Base-by-base conservation (phyloP, 1,140 invertebrate genomes). In the Archegozetes longisetosus region DNA sequence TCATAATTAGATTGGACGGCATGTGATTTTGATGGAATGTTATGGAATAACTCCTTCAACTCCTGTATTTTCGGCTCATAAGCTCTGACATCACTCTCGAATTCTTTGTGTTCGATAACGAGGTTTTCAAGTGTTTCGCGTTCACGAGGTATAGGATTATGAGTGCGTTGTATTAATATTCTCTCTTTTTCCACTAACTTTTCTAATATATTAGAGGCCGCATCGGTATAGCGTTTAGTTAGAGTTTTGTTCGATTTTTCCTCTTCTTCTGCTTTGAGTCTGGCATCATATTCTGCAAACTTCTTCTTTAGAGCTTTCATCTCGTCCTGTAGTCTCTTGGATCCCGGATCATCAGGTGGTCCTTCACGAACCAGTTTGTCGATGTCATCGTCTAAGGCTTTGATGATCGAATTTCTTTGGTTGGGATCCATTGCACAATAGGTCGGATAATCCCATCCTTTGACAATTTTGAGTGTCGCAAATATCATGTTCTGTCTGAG, bases 401-500 rank as follows among this genome's bases (percentile, higher is more conserved):
- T 84, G 49, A 93, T 79, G 65, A 98, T 97, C 22, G 90, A 89
- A 58, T 91, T 91, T 12, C 94, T 78, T 72, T 97, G 90, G 66
- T 92, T 86, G 6, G 90, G 84, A 52, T 91, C 93, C 83, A 98
- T 93, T 2, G 61, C 32, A 53, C 49, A 53, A 40, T 62, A 64
- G 1, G 68, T 72, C 47, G 72, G 82, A 61, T 95, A 79, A 70
- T 96, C 91, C 92, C 92, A 97, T 62, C 84, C 84, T 71, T 93
- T 93, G 27, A 96, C 90, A 22, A 93, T 86, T 69, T 91, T 89
- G 68, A 98, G 96, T 24, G 94, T 98, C 22, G 93, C 91, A 69
- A 97, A 90, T 62, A 98, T 94, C 90, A 97, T 97, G 68, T 96
- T 95, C 71, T 93, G 90, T 24, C 92, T 74, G 74, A 97, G 81